Conservation (phyloP, 2,797 vertebrate species). For the Labroides dimidiatus region DNA sequence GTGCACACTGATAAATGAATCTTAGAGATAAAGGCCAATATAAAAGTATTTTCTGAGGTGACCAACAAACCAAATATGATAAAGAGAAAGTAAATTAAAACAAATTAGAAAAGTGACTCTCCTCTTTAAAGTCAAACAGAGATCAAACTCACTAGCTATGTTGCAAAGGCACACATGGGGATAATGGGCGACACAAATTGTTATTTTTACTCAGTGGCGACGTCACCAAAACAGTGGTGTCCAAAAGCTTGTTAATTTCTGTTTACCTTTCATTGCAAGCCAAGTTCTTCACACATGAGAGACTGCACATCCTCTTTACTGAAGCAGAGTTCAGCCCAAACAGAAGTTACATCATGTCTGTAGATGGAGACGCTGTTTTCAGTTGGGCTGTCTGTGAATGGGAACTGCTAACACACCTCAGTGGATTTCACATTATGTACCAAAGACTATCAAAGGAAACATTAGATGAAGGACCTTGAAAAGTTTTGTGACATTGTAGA, state of each 20-base stretch:
- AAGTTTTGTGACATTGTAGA: constrained; percentile 64
- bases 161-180: constrained; percentile 24
- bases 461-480: constrained; percentile 71
- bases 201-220: constrained; percentile 27
- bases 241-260: constrained; percentile 64
- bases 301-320: constrained; percentile 51
- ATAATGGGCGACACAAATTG: constrained; percentile 37
- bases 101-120: background rate
- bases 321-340: constrained; percentile 52
- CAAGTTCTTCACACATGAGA: constrained; percentile 63
- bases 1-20: too few relatives aligned
- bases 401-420: constrained; percentile 63
- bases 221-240: constrained; percentile 44
- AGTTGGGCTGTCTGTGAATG: constrained; percentile 47
- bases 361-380: constrained; percentile 46
- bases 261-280: constrained; percentile 54
- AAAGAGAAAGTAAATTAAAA: background rate
- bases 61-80: background rate
- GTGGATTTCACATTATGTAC: constrained; percentile 71
- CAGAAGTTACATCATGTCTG: constrained; percentile 71
- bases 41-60: too few relatives aligned
- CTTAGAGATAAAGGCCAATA: background rate
- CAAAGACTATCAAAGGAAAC: constrained; percentile 75
- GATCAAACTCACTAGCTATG: constrained; percentile 45
- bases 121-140: background rate